phyloP scores from a whole-genome alignment of 2,113 vertebrate genomes.

The Tetrax tetrax region DNA sequence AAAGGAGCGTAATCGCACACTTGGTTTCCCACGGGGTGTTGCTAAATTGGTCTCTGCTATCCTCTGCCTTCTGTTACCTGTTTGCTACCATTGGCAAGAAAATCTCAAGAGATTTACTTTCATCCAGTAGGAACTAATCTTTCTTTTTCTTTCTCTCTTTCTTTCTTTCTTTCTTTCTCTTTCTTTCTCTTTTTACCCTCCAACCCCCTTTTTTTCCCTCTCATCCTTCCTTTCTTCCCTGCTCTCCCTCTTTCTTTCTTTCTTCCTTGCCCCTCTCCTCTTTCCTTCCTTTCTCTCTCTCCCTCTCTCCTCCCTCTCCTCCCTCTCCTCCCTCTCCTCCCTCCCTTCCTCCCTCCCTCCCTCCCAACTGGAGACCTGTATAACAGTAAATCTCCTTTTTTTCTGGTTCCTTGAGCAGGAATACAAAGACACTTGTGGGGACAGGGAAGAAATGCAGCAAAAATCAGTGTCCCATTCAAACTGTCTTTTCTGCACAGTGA shows the following conservation, averaged over 20 bases:
- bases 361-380: not conserved
- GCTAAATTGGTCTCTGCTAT: not conserved
- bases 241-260: no score
- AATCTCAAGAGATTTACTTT: not conserved
- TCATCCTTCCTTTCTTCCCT: no score
- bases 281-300: no score
- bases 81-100: not conserved
- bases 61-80: not conserved
- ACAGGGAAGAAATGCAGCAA: not conserved
- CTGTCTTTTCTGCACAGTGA: not conserved
- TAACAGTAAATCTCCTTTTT: not conserved
- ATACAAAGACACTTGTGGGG: not conserved
- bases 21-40: not conserved
- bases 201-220: no score
- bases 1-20: not conserved
- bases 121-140: not conserved
- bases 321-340: no score
- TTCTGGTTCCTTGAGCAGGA: not conserved
- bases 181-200: rapidly evolving
- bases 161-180: rapidly evolving
- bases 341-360: no score
- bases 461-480: not conserved
- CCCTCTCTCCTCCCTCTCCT: no score
- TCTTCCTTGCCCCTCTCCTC: rapidly evolving
- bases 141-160: no score